These are phyloP conservation scores for Leucozona laternaria DNA, from an alignment of 2,888 invertebrate genomes.

Conservation along the genomic window DNA sequence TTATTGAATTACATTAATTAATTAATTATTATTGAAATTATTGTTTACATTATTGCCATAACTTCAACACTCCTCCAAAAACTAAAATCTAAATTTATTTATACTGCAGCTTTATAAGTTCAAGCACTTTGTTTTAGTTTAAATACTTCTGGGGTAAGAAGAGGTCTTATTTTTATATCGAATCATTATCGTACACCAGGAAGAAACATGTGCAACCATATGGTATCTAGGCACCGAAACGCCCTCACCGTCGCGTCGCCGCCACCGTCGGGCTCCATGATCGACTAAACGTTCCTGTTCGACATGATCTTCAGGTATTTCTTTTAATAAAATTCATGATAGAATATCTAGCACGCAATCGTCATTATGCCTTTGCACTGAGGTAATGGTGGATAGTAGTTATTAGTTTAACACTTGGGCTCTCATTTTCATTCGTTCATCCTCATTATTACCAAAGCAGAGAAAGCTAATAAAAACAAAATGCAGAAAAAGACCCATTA, in stretches of 20 bases:
- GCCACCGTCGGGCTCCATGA: slow-evolving; percentile 1
- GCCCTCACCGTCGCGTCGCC: slow-evolving; percentile 4
- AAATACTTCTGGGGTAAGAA: slow-evolving; percentile 9
- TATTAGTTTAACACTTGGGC: slow-evolving; percentile 48
- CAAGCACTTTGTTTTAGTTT: slow-evolving; percentile 13
- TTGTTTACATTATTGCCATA: neutral
- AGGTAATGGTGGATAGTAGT: slow-evolving; percentile 4
- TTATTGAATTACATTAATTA: neutral
- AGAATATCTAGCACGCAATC: slow-evolving; percentile 64
- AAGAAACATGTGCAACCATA: slow-evolving; percentile 65
- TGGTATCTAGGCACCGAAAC: slow-evolving; percentile 69
- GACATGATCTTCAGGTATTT: slow-evolving; percentile 54
- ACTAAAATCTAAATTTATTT: neutral
- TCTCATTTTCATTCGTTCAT: slow-evolving; percentile 41
- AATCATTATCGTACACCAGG: slow-evolving; percentile 46
- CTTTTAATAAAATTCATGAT: slow-evolving; percentile 16
- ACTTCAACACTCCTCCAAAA: neutral
- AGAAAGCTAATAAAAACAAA: slow-evolving; percentile 61
- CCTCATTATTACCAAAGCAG: slow-evolving; percentile 26
- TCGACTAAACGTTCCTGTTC: slow-evolving; percentile 32
- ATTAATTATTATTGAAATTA: neutral
- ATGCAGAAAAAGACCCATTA: slow-evolving; percentile 30
- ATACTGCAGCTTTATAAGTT: slow-evolving; percentile 11
- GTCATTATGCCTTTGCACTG: slow-evolving; percentile 44
- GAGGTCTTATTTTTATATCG: neutral